phyloP scores from a whole-genome alignment of 2,113 vertebrate genomes.

The Corythornis cristatus region DNA sequence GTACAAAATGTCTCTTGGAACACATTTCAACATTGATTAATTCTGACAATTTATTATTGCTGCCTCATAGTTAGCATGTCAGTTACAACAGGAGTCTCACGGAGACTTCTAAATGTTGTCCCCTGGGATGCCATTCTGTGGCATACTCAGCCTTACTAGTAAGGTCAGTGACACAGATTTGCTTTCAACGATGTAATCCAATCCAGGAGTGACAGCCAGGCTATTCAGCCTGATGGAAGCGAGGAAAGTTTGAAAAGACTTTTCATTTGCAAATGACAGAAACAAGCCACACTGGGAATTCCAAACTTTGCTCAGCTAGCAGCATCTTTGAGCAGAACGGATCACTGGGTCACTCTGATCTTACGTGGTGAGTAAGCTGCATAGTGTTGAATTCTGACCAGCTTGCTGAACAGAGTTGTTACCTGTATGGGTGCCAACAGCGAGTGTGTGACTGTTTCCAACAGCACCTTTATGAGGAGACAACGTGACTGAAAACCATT shows the following conservation, averaged over 20 bases:
- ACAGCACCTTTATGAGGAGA: neutral
- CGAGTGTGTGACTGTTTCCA: neutral
- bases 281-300: neutral
- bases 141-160: conserved; percentile 15
- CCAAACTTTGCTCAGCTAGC: neutral
- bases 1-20: neutral
- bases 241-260: neutral
- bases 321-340: neutral
- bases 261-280: conserved; percentile 29
- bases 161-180: conserved; percentile 55
- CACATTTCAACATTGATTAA: conserved; percentile 3
- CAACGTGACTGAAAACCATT: neutral
- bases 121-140: neutral
- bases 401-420: neutral
- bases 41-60: conserved; percentile 4
- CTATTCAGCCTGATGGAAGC: neutral
- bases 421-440: neutral
- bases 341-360: neutral
- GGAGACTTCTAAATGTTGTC: conserved; percentile 13
- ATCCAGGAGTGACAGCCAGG: conserved; percentile 31
- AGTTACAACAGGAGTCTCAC: neutral
- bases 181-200: conserved; percentile 35
- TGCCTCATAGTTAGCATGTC: neutral
- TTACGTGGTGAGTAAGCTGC: neutral
- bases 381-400: neutral